Evolutionary conservation across 2,113 vertebrate species (phyloP).

Genomic region (Cynopterus brachyotis): DNA sequence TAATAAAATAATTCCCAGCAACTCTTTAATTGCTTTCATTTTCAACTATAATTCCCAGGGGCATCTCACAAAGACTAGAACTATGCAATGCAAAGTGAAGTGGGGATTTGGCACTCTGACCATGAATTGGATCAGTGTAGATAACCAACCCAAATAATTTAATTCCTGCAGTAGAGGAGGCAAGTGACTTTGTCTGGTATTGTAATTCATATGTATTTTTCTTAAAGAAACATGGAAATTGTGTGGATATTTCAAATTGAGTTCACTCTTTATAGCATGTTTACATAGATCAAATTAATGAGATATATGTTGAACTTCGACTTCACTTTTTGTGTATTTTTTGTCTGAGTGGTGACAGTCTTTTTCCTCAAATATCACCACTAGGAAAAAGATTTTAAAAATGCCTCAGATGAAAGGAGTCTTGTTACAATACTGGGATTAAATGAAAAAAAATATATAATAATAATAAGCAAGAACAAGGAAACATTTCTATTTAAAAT

Average conservation of each 20-base stretch:
- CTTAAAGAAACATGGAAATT: neutral
- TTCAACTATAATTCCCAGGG: slow-evolving; percentile 14
- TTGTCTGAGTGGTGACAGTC: neutral
- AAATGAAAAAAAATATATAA: neutral
- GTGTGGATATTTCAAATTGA: neutral
- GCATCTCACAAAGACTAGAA: neutral
- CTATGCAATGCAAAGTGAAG: neutral
- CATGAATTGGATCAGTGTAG: slow-evolving; percentile 35
- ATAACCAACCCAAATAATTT: slow-evolving; percentile 41
- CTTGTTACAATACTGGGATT: neutral
- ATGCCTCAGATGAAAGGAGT: neutral
- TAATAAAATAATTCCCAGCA: slow-evolving; percentile 52
- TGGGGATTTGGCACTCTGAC: slow-evolving; percentile 28
- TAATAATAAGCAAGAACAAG: neutral
- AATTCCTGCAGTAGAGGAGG: neutral
- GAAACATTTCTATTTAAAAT: neutral
- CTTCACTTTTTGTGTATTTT: neutral
- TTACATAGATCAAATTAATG: neutral
- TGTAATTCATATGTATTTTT: slow-evolving; percentile 8
- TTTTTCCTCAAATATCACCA: neutral
- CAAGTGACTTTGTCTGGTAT: neutral
- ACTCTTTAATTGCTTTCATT: slow-evolving; percentile 54
- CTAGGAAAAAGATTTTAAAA: neutral
- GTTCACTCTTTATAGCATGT: neutral
- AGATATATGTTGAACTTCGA: neutral